Conservation (phyloP, 1,140 invertebrate genomes). For the Aricia agestis region DNA sequence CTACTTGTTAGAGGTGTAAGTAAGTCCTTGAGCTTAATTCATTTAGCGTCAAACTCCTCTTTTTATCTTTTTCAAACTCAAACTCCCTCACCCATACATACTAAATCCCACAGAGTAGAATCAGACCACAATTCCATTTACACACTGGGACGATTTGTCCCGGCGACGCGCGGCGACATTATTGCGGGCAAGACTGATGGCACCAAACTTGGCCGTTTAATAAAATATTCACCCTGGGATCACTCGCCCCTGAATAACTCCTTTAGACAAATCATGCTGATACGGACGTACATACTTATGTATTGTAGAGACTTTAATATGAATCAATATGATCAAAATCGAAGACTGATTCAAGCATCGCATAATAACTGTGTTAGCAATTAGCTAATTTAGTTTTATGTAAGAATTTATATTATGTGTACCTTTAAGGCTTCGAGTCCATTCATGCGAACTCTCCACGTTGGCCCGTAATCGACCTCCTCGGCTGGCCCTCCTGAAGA, state of each 20-base stretch:
- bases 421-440: no score
- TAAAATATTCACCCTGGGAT: slow-evolving; percentile 49
- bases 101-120: slow-evolving; percentile 7
- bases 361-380: no score
- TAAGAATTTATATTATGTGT: no score
- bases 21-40: no score
- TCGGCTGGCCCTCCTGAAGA: no score
- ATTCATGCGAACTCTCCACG: no score
- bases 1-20: no score
- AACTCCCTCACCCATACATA: not conserved
- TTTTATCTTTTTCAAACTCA: not conserved
- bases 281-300: not conserved
- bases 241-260: not conserved
- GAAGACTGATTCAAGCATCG: no score
- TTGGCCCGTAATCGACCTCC: no score
- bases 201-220: slow-evolving; percentile 38
- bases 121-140: slow-evolving; percentile 24
- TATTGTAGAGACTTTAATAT: not conserved
- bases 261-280: slow-evolving; percentile 14
- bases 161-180: slow-evolving; percentile 35
- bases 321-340: no score
- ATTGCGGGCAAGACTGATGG: slow-evolving; percentile 52
- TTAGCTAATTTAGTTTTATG: no score
- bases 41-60: not conserved
- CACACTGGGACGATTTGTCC: slow-evolving; percentile 45